Percentiles rank a stretch among this genome's conserved stretches.
Conservation (phyloP, 2,888 invertebrate genomes). For the Camptogramma bilineatum region DNA sequence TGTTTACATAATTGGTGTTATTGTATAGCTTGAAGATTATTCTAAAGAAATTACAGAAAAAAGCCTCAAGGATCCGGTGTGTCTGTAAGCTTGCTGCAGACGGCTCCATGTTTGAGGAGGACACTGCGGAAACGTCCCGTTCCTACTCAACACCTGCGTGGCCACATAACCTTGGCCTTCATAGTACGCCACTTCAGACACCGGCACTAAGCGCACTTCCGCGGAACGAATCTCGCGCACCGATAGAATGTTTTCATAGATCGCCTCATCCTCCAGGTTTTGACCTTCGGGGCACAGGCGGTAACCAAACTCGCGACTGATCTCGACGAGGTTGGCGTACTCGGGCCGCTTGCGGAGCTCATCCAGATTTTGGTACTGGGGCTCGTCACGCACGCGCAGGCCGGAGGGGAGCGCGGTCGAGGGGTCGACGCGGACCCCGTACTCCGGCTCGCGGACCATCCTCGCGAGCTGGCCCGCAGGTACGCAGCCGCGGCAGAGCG, state of each 20-base stretch:
- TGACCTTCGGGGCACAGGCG: conserved; percentile 82
- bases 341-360: conserved; percentile 80
- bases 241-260: conserved; percentile 81
- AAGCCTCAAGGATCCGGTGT: conserved; percentile 72
- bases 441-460: conserved; percentile 78
- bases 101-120: conserved; percentile 82
- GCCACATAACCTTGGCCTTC: conserved; percentile 82
- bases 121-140: conserved; percentile 82
- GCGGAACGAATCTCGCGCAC: conserved; percentile 81
- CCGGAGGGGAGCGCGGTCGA: conserved; percentile 69
- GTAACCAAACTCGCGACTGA: conserved; percentile 82
- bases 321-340: conserved; percentile 81
- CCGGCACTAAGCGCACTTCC: conserved; percentile 83
- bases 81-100: conserved; percentile 72
- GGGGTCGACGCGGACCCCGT: conserved; percentile 76
- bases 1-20: conserved; percentile 43
- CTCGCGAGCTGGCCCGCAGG: conserved; percentile 65
- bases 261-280: conserved; percentile 82
- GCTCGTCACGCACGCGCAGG: conserved; percentile 75
- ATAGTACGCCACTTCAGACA: conserved; percentile 81
- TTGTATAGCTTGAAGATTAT: conserved; percentile 35
- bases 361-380: conserved; percentile 80
- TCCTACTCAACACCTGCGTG: conserved; percentile 79
- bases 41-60: conserved; percentile 71
- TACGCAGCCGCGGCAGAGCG: conserved; percentile 67